Evolutionary conservation across 2,888 invertebrate genomes (phyloP).

Genomic region (Coecobrya sp.): DNA sequence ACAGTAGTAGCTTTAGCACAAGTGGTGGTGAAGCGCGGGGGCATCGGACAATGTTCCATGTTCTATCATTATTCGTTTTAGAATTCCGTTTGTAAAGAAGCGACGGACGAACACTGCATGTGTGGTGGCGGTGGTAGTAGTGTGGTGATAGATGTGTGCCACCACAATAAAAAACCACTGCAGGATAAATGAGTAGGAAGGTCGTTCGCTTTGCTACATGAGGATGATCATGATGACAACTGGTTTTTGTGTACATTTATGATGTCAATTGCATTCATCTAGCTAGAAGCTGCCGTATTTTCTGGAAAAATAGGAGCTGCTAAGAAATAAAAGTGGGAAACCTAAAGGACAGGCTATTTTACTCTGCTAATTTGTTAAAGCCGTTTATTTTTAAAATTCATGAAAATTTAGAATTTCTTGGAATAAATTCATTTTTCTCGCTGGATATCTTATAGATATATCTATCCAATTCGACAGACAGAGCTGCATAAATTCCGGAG

Average conservation of each 20-base stretch:
- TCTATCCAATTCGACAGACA: too few relatives aligned
- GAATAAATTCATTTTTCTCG: too few relatives aligned
- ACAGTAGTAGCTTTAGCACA: too few relatives aligned
- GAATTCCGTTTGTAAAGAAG: background rate
- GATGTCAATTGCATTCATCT: background rate
- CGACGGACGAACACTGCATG: background rate
- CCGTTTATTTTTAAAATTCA: too few relatives aligned
- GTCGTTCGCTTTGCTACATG: background rate
- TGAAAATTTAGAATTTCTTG: too few relatives aligned
- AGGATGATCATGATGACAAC: background rate
- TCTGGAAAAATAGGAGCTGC: too few relatives aligned
- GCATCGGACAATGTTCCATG: background rate
- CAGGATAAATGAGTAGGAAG: slow-evolving; percentile 46
- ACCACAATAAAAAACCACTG: background rate
- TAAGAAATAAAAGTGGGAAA: too few relatives aligned
- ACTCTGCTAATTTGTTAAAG: too few relatives aligned
- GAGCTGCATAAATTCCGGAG: too few relatives aligned
- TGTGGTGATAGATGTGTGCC: slow-evolving; percentile 37
- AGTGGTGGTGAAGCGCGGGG: background rate
- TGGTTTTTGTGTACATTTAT: background rate
- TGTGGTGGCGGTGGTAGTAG: background rate
- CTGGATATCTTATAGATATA: too few relatives aligned
- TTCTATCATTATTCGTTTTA: background rate
- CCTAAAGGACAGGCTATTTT: too few relatives aligned
- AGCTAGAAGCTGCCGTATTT: background rate